A percentile compares a stretch with the other conserved stretches of the same genome.
phyloP scores from a whole-genome alignment of 2,797 vertebrate species.

The Centroberyx gerrardi region DNA sequence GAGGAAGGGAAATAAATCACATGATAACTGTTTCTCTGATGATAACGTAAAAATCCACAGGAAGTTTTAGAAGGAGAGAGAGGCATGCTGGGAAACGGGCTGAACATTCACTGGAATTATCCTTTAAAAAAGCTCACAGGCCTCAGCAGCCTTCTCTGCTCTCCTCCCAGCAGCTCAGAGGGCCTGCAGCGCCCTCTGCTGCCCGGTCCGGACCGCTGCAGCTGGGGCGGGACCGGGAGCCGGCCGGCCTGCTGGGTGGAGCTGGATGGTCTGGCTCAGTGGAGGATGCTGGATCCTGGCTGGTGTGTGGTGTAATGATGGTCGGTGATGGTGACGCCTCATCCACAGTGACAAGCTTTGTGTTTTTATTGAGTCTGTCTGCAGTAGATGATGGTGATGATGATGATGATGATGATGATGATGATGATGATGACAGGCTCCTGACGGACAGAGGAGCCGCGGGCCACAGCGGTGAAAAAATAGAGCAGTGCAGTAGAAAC shows the following conservation, averaged over 20 bases:
- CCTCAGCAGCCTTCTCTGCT: background rate
- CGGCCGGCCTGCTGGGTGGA: background rate
- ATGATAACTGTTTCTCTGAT: too few relatives aligned
- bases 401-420: slow-evolving; percentile 11
- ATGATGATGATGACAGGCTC: slow-evolving; percentile 43
- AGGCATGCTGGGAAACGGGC: background rate
- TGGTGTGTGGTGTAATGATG: slow-evolving; percentile 30
- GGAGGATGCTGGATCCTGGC: slow-evolving; percentile 30
- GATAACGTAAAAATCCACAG: too few relatives aligned
- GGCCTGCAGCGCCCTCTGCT: slow-evolving; percentile 80
- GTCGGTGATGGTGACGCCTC: slow-evolving; percentile 65
- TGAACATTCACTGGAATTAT: slow-evolving; percentile 53
- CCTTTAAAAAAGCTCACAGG: slow-evolving; percentile 27
- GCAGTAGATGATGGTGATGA: slow-evolving; percentile 35
- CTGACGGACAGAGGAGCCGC: slow-evolving; percentile 56
- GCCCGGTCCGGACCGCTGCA: slow-evolving; percentile 79
- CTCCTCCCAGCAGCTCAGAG: slow-evolving; percentile 25
- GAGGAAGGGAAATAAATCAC: too few relatives aligned
- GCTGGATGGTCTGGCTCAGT: background rate
- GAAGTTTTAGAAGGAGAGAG: too few relatives aligned
- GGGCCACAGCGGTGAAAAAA: slow-evolving; percentile 79
- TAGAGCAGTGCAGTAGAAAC: slow-evolving; percentile 83
- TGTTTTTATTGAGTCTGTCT: slow-evolving; percentile 66
- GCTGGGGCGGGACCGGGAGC: slow-evolving; percentile 6
- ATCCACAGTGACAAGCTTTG: slow-evolving; percentile 73